These are phyloP conservation scores for Luehdorfia chinensis DNA, from an alignment of 1,140 invertebrate species.

Conservation along the genomic window DNA sequence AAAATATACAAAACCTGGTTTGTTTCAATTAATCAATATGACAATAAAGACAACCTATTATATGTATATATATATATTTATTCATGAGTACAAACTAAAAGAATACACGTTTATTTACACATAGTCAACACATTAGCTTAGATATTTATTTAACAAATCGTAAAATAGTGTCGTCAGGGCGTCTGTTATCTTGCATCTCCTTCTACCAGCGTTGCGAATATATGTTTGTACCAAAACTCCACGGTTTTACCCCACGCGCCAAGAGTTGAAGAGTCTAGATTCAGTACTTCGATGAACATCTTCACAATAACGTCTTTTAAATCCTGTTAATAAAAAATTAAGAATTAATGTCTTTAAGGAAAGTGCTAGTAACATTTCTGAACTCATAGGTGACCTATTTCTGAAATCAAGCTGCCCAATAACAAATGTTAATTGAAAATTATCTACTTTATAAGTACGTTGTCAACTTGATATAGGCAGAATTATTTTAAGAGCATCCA, in stretches of 20 bases:
- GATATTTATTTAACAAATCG: constrained; percentile 1
- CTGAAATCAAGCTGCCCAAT: too few relatives aligned
- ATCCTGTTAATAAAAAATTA: constrained; percentile 34
- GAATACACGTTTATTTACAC: constrained; percentile 13
- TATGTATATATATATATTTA: too few relatives aligned
- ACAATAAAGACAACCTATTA: too few relatives aligned
- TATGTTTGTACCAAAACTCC: constrained; percentile 62
- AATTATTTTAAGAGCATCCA: too few relatives aligned
- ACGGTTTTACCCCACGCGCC: constrained; percentile 50
- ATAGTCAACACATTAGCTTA: constrained; percentile 8
- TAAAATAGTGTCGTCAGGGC: background rate
- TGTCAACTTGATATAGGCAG: too few relatives aligned
- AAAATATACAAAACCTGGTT: too few relatives aligned
- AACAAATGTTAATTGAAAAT: too few relatives aligned
- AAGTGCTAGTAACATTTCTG: too few relatives aligned
- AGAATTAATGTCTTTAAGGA: background rate
- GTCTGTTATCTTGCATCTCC: constrained; percentile 35
- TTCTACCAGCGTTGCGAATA: constrained; percentile 40
- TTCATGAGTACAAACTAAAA: too few relatives aligned
- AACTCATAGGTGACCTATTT: too few relatives aligned
- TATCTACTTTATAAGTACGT: too few relatives aligned
- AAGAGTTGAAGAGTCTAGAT: constrained; percentile 42
- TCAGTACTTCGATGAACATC: constrained; percentile 50
- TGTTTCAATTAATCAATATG: too few relatives aligned
- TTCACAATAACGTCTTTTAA: constrained; percentile 56